Conservation (phyloP, 2,113 vertebrate species). For the Ceuthmochares aereus region DNA sequence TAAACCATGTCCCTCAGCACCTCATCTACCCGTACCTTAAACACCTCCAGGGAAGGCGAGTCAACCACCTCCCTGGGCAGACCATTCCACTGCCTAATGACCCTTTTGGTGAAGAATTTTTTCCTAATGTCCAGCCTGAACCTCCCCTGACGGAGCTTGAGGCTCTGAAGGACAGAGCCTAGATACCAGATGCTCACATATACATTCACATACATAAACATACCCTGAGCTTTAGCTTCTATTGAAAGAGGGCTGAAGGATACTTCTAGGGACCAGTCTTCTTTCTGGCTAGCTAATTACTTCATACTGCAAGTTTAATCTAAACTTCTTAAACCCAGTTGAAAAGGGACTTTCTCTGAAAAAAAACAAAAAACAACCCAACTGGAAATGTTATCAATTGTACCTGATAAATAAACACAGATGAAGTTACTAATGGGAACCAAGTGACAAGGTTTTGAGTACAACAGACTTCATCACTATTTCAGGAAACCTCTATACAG, state of each 20-base stretch:
- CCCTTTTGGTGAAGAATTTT: too few relatives aligned
- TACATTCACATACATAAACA: neutral
- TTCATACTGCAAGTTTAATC: neutral
- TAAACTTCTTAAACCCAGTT: neutral
- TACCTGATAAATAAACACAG: neutral
- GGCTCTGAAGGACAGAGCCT: neutral
- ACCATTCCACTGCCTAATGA: too few relatives aligned
- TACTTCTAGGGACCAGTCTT: neutral
- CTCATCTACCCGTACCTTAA: too few relatives aligned
- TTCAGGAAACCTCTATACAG: neutral
- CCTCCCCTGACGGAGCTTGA: too few relatives aligned
- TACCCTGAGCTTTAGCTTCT: neutral
- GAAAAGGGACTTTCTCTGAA: neutral
- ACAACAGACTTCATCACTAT: neutral
- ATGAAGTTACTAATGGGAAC: neutral
- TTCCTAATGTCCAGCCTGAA: too few relatives aligned
- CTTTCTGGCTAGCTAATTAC: neutral
- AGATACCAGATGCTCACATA: neutral
- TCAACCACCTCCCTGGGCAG: too few relatives aligned
- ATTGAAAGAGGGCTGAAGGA: neutral
- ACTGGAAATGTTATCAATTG: neutral
- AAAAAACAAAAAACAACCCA: neutral
- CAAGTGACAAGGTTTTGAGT: neutral
- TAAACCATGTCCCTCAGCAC: too few relatives aligned
- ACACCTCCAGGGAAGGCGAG: too few relatives aligned